Conservation (phyloP, 2,113 vertebrate species). For the cattle (Bos taurus) region DNA sequence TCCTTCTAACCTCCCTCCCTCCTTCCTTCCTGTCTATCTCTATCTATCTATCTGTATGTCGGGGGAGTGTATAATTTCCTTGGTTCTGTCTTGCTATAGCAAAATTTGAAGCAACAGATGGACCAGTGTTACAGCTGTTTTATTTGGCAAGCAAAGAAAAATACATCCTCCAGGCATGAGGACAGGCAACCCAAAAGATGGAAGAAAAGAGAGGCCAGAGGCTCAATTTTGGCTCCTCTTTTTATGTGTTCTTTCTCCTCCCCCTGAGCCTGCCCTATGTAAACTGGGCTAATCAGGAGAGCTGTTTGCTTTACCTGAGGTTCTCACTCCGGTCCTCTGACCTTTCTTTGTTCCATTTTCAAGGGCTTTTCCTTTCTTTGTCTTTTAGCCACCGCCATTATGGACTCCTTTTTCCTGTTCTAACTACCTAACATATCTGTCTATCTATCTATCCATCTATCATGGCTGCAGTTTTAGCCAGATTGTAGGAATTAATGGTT, state of each 20-base stretch:
- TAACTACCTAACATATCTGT: neutral
- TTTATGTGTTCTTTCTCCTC: neutral
- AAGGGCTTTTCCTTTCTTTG: neutral
- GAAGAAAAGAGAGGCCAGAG: neutral
- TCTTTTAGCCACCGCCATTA: neutral
- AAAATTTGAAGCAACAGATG: neutral
- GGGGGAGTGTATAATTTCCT: neutral
- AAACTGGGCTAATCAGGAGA: neutral
- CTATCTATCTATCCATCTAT: neutral
- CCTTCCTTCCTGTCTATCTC: neutral
- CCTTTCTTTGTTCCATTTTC: neutral
- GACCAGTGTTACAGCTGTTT: neutral
- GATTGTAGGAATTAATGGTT: neutral
- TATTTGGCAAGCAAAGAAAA: neutral
- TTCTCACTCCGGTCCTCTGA: neutral
- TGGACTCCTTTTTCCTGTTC: neutral
- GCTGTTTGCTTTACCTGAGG: neutral
- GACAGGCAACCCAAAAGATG: neutral
- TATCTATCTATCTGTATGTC: neutral
- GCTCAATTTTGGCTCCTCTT: neutral
- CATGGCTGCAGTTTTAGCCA: neutral
- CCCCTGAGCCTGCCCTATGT: neutral
- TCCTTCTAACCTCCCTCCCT: neutral
- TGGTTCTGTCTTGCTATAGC: neutral
- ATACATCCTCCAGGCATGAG: neutral